A percentile compares a stretch with the other conserved stretches of the same genome.
Evolutionary conservation across 2,797 vertebrate genomes (phyloP).

Genomic region (Tarsius wallacei): DNA sequence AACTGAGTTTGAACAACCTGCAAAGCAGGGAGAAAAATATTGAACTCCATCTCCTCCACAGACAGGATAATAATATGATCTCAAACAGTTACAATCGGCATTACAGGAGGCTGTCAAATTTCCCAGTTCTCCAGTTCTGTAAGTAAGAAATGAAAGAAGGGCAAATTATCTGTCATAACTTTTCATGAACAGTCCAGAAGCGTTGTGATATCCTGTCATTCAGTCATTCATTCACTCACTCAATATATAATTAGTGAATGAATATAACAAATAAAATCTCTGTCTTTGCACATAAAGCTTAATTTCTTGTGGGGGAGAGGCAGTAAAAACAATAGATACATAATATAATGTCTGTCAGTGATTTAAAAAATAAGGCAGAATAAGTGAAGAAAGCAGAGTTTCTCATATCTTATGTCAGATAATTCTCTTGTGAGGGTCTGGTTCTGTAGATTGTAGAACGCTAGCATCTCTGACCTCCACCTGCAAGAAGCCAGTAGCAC

Average conservation of each 20-base stretch:
- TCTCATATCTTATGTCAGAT: not conserved
- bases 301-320: not conserved
- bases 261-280: not conserved
- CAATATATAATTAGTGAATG: not conserved
- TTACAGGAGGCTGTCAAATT: slow-evolving; percentile 92
- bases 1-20: slow-evolving; percentile 88
- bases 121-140: slow-evolving; percentile 87
- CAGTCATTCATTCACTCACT: not conserved
- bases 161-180: not conserved
- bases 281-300: not conserved
- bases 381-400: not conserved
- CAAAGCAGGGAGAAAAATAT: slow-evolving; percentile 93
- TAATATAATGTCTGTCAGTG: not conserved
- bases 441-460: not conserved
- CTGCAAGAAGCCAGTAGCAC: not conserved
- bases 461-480: no score
- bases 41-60: slow-evolving; percentile 91
- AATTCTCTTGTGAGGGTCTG: not conserved
- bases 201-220: not conserved
- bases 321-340: not conserved
- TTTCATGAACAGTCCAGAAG: not conserved
- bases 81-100: slow-evolving; percentile 89
- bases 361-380: not conserved
- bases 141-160: slow-evolving; percentile 66
- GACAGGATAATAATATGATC: slow-evolving; percentile 90